Evolutionary conservation across 2,888 invertebrate species (phyloP).

Genomic region (Autographa pulchrina): DNA sequence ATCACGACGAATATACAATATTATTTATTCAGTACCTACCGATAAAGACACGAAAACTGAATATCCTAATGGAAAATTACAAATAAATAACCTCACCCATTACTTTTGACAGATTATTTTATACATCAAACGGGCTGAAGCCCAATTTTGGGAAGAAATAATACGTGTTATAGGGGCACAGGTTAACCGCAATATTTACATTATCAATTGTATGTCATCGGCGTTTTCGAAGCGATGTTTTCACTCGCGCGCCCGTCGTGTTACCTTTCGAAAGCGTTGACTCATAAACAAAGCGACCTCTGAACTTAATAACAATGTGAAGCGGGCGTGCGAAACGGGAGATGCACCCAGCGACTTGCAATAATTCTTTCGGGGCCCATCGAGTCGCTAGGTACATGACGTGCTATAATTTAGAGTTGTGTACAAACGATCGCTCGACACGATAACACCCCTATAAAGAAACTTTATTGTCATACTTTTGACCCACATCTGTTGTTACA

Average conservation of each 20-base stretch:
- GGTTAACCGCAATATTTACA: slow-evolving; percentile 84
- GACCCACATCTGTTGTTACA: slow-evolving; percentile 79
- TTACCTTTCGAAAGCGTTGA: slow-evolving; percentile 88
- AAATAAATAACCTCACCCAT: not conserved
- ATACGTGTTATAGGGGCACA: slow-evolving; percentile 73
- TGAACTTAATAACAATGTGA: slow-evolving; percentile 89
- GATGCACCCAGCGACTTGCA: slow-evolving; percentile 84
- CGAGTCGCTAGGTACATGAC: slow-evolving; percentile 79
- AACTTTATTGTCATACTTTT: slow-evolving; percentile 76
- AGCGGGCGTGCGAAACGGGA: slow-evolving; percentile 88
- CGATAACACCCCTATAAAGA: slow-evolving; percentile 78
- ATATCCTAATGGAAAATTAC: not conserved
- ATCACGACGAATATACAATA: not conserved
- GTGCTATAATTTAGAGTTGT: slow-evolving; percentile 76
- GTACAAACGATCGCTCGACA: slow-evolving; percentile 72
- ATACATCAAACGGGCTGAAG: slow-evolving; percentile 65
- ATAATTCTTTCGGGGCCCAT: slow-evolving; percentile 85
- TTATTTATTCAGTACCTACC: not conserved
- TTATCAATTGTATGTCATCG: slow-evolving; percentile 88
- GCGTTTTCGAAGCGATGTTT: slow-evolving; percentile 81
- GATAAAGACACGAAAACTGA: not conserved
- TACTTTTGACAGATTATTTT: slow-evolving; percentile 30
- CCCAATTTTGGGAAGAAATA: slow-evolving; percentile 72
- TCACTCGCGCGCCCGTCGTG: slow-evolving; percentile 83
- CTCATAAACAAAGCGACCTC: slow-evolving; percentile 88